Conservation (phyloP, 1,140 invertebrate genomes). For the Leptinotarsa lineolata region DNA sequence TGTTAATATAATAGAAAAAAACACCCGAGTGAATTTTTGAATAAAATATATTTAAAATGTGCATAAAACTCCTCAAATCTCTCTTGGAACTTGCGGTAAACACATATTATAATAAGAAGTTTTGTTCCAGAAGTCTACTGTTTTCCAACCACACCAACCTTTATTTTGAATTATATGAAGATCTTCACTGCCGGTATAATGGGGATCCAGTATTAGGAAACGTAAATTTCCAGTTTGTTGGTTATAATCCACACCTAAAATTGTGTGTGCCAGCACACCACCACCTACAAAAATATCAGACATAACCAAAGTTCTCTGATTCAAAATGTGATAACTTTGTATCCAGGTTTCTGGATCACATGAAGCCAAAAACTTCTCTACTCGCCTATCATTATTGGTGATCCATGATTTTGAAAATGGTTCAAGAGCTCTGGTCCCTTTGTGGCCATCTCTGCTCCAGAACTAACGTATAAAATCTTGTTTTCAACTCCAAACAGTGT, state of each 20-base stretch:
- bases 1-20: background rate
- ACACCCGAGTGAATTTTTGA: background rate
- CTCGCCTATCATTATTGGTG: constrained; percentile 96
- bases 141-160: constrained; percentile 96
- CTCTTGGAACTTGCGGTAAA: constrained; percentile 75
- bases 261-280: constrained; percentile 96
- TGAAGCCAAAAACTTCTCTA: constrained; percentile 43
- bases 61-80: constrained; percentile 54
- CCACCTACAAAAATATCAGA: constrained; percentile 69
- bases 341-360: background rate
- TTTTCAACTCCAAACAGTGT: constrained; percentile 75
- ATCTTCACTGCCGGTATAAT: constrained; percentile 89
- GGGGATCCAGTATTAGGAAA: constrained; percentile 96
- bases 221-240: constrained; percentile 74
- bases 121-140: constrained; percentile 87
- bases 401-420: constrained; percentile 93
- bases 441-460: constrained; percentile 80
- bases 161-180: constrained; percentile 72
- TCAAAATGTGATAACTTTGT: constrained; percentile 32
- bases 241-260: constrained; percentile 91
- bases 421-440: constrained; percentile 80
- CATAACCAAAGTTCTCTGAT: constrained; percentile 14
- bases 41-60: too few species aligned
- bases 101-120: constrained; percentile 95
- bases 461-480: constrained; percentile 82